Evolutionary conservation across 2,797 vertebrate genomes (phyloP).

Genomic region (Manis pentadactyla): DNA sequence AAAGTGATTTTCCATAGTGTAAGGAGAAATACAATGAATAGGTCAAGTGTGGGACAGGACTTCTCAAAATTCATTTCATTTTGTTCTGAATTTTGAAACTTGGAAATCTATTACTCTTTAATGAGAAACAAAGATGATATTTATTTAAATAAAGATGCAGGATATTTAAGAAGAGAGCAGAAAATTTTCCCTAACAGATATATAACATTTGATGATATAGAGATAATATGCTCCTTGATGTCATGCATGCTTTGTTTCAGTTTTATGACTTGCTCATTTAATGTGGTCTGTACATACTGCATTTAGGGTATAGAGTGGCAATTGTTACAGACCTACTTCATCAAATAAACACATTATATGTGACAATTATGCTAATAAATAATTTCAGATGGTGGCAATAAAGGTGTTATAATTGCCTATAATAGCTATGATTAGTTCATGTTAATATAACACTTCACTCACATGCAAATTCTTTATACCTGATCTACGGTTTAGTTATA

Average conservation of each 20-base stretch:
- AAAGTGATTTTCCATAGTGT: not conserved
- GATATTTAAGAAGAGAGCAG: not conserved
- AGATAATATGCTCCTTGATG: not conserved
- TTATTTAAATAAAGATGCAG: not conserved
- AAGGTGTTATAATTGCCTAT: slow-evolving; percentile 38
- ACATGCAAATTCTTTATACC: slow-evolving; percentile 41
- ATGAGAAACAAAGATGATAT: not conserved
- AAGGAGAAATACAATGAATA: not conserved
- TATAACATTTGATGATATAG: not conserved
- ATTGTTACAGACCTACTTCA: slow-evolving; percentile 7
- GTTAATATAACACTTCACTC: slow-evolving; percentile 53
- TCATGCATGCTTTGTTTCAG: not conserved
- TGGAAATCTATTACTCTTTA: not conserved
- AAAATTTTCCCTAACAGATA: not conserved
- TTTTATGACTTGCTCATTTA: not conserved
- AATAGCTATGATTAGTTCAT: slow-evolving; percentile 73
- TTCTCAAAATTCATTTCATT: not conserved
- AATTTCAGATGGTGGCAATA: slow-evolving; percentile 15
- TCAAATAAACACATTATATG: slow-evolving; percentile 42
- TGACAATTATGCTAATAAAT: slow-evolving; percentile 46
- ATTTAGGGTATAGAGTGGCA: not conserved
- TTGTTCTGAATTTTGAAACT: not conserved
- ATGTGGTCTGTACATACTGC: not conserved
- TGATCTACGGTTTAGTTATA: slow-evolving; percentile 38
- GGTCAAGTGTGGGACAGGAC: not conserved